Conservation (phyloP, 2,888 invertebrate species). For the Polydrusus cervinus region DNA sequence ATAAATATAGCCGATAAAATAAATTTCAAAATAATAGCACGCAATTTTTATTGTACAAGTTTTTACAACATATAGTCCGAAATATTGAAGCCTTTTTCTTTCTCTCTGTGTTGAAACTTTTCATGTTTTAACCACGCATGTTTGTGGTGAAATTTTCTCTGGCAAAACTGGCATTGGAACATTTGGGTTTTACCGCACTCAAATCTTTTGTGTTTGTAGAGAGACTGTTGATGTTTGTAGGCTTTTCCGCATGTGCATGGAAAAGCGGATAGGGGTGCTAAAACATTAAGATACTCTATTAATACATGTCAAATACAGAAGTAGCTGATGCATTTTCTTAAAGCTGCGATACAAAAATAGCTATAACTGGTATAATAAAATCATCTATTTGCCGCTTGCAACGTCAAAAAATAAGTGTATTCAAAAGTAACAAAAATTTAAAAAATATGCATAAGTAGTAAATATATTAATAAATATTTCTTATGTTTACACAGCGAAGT, state of each 20-base stretch:
- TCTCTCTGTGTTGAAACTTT: slow-evolving; percentile 24
- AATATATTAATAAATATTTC: too few relatives aligned
- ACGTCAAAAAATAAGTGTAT: too few relatives aligned
- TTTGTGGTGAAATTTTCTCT: slow-evolving; percentile 36
- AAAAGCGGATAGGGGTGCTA: neutral
- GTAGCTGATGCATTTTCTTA: too few relatives aligned
- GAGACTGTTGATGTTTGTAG: slow-evolving; percentile 56
- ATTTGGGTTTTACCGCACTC: slow-evolving; percentile 57
- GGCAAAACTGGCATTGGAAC: slow-evolving; percentile 52
- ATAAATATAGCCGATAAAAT: too few relatives aligned
- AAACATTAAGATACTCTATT: neutral
- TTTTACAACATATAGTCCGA: neutral
- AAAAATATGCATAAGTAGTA: too few relatives aligned
- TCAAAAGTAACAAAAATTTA: too few relatives aligned
- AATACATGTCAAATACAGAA: too few relatives aligned
- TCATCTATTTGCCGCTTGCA: too few relatives aligned
- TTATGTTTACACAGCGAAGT: too few relatives aligned
- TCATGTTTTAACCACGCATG: slow-evolving; percentile 37
- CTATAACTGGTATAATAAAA: too few relatives aligned
- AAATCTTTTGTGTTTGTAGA: slow-evolving; percentile 56
- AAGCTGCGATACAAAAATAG: too few relatives aligned
- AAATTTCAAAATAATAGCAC: too few relatives aligned
- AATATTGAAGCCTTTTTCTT: neutral
- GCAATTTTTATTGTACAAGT: neutral
- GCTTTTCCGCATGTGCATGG: slow-evolving; percentile 44